phyloP scores from a whole-genome alignment of 1,140 invertebrate species.

The Polyergus mexicanus region DNA sequence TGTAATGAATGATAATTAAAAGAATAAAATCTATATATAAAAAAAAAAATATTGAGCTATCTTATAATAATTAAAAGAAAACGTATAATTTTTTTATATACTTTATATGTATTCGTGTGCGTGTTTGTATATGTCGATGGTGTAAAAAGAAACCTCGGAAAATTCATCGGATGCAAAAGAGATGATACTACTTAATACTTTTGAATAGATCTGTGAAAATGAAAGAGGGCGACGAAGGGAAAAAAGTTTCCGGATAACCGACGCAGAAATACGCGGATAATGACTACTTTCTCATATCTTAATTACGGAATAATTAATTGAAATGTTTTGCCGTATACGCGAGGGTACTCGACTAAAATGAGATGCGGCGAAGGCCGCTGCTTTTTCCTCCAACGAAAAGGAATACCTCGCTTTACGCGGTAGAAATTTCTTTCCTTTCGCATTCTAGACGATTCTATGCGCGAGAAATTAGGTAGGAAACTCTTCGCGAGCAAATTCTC shows the following conservation, averaged over 20 bases:
- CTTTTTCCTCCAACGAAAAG: neutral
- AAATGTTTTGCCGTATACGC: constrained; percentile 73
- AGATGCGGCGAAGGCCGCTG: constrained; percentile 60
- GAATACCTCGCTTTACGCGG: neutral
- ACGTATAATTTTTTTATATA: constrained; percentile 2
- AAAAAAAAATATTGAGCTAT: neutral
- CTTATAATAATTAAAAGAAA: neutral
- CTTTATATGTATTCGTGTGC: neutral
- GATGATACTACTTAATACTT: constrained; percentile 12
- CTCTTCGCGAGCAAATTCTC: constrained; percentile 53
- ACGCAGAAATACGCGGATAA: constrained; percentile 78
- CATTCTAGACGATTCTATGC: constrained; percentile 10
- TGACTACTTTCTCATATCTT: constrained; percentile 81
- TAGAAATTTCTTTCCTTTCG: constrained; percentile 46
- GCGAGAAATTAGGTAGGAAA: constrained; percentile 67
- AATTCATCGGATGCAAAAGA: constrained; percentile 1
- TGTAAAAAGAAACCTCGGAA: neutral
- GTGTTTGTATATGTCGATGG: neutral
- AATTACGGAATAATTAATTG: constrained; percentile 83
- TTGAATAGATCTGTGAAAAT: constrained; percentile 19
- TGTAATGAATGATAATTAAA: neutral
- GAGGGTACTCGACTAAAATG: constrained; percentile 76
- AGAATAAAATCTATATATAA: neutral
- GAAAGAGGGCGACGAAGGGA: constrained; percentile 39
- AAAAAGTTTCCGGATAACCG: constrained; percentile 72